phyloP scores from a whole-genome alignment of 2,113 vertebrate species.

The Delphinus delphis region DNA sequence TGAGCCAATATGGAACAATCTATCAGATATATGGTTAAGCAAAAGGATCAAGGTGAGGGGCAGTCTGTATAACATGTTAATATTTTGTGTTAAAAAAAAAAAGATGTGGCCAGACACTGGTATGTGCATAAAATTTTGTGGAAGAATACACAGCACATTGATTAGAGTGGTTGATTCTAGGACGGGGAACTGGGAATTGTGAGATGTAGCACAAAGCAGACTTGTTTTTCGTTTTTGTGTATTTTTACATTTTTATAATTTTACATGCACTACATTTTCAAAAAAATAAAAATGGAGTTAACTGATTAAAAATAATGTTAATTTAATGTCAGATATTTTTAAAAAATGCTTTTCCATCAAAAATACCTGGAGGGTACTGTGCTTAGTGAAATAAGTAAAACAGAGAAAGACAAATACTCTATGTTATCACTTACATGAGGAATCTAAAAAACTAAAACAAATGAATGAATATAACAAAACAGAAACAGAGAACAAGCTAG shows the following conservation, averaged over 20 bases:
- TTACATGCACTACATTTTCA: neutral
- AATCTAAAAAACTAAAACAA: neutral
- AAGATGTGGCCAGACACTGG: neutral
- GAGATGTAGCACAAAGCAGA: neutral
- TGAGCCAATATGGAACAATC: neutral
- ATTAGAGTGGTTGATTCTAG: neutral
- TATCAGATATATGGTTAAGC: neutral
- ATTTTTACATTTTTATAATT: neutral
- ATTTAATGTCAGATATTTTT: neutral
- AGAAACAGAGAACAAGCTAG: neutral
- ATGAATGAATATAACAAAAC: neutral
- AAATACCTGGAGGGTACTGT: neutral
- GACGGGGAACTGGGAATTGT: neutral
- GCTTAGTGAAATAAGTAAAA: neutral
- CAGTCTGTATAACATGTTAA: neutral
- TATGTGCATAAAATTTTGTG: neutral
- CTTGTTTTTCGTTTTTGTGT: neutral
- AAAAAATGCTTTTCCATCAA: neutral
- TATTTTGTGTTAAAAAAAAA: neutral
- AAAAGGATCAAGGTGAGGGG: neutral
- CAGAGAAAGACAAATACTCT: neutral
- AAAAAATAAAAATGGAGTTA: neutral
- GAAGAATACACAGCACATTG: neutral
- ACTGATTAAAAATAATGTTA: neutral
- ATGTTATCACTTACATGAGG: neutral